Evolutionary conservation across 2,797 vertebrate genomes (phyloP).

Genomic region (Oceanodroma leucorhoa): DNA sequence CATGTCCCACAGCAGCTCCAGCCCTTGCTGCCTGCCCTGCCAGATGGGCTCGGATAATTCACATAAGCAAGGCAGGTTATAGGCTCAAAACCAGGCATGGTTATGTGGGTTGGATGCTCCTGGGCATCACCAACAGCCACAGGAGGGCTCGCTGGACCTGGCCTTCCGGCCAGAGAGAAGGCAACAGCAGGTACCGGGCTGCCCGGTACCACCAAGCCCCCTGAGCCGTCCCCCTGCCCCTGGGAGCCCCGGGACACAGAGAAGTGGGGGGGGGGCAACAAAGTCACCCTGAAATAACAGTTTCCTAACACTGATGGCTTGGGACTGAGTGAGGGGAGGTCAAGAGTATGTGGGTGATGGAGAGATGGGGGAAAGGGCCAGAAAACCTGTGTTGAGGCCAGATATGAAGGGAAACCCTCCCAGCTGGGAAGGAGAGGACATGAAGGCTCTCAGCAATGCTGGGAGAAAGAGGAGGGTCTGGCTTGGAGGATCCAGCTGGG

Average conservation of each 20-base stretch:
- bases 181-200: not conserved
- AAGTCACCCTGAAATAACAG: not conserved
- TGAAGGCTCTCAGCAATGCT: not conserved
- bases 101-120: not conserved
- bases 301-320: not conserved
- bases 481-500: not conserved
- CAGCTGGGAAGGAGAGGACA: not conserved
- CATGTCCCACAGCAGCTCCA: not conserved
- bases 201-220: not conserved
- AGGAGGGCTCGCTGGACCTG: not conserved
- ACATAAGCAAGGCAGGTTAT: rapidly evolving
- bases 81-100: rapidly evolving
- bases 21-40: not conserved
- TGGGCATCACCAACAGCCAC: not conserved
- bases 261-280: not conserved
- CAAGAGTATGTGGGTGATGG: not conserved
- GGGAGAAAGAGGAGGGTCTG: not conserved
- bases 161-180: not conserved
- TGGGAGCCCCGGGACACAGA: not conserved
- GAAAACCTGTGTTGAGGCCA: not conserved
- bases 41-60: rapidly evolving
- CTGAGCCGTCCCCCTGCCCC: not conserved
- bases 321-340: not conserved
- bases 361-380: not conserved
- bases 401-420: not conserved